Conservation (phyloP, 2,113 vertebrate species). For the Phalacrocorax carbo region DNA sequence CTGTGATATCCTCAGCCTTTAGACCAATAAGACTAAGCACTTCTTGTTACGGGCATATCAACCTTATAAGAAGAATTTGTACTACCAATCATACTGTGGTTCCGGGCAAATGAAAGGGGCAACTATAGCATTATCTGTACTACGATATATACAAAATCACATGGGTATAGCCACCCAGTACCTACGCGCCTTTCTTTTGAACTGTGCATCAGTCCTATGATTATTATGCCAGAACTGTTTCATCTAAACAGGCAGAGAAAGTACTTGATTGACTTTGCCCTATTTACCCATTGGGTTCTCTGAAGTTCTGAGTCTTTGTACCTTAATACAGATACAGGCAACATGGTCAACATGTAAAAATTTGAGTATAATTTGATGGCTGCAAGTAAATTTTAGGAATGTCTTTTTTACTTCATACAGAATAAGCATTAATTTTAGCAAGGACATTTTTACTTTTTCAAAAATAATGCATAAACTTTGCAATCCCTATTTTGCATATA, state of each 20-base stretch:
- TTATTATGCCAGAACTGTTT: neutral
- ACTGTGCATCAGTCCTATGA: neutral
- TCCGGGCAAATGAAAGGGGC: neutral
- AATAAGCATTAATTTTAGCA: neutral
- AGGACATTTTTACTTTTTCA: neutral
- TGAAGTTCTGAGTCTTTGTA: neutral
- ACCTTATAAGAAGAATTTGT: neutral
- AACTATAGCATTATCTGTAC: neutral
- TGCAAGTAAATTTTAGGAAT: neutral
- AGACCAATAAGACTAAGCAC: no score
- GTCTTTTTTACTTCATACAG: neutral
- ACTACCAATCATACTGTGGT: neutral
- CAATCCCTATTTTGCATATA: neutral
- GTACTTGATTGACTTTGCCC: neutral
- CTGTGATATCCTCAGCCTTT: neutral
- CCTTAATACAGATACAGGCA: neutral
- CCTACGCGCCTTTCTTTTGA: neutral
- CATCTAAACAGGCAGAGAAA: neutral
- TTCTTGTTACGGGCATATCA: neutral
- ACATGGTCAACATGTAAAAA: neutral
- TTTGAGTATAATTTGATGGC: neutral
- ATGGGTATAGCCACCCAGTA: neutral
- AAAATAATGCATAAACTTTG: neutral
- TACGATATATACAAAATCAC: neutral
- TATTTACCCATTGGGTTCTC: neutral